Conservation (phyloP, 2,113 vertebrate species). For the Ahaetulla prasina region DNA sequence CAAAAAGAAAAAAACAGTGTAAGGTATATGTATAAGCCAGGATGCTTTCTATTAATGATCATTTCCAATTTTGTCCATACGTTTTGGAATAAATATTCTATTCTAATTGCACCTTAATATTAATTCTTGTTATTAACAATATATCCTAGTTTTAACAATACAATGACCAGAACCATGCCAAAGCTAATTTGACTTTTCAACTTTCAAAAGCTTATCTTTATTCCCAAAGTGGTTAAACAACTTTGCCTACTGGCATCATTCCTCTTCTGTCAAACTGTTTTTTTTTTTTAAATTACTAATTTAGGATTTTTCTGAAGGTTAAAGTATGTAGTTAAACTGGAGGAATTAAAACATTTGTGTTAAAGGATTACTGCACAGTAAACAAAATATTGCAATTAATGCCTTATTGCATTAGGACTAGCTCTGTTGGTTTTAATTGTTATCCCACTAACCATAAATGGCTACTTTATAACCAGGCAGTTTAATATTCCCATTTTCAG, state of each 20-base stretch:
- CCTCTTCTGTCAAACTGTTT: not conserved
- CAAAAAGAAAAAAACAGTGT: not conserved
- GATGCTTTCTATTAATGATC: not conserved
- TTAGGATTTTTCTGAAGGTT: not conserved
- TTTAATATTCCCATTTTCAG: not conserved
- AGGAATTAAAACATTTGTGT: not conserved
- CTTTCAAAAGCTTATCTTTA: not conserved
- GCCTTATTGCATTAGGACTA: conserved; percentile 1
- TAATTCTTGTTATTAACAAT: not conserved
- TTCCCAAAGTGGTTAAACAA: not conserved
- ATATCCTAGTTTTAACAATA: not conserved
- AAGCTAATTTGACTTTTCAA: not conserved
- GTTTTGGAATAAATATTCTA: not conserved
- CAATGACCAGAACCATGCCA: not conserved
- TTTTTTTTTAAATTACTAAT: not conserved
- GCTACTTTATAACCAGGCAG: not conserved
- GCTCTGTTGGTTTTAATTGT: not conserved
- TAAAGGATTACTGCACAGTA: not conserved
- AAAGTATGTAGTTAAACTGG: not conserved
- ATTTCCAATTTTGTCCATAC: not conserved
- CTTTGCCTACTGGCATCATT: not conserved
- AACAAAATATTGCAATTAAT: not conserved
- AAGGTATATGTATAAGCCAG: not conserved
- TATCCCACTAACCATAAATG: conserved; percentile 1
- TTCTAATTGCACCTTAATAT: not conserved